Evolutionary conservation across 2,888 invertebrate genomes (phyloP).

Genomic region (Sicus ferrugineus): DNA sequence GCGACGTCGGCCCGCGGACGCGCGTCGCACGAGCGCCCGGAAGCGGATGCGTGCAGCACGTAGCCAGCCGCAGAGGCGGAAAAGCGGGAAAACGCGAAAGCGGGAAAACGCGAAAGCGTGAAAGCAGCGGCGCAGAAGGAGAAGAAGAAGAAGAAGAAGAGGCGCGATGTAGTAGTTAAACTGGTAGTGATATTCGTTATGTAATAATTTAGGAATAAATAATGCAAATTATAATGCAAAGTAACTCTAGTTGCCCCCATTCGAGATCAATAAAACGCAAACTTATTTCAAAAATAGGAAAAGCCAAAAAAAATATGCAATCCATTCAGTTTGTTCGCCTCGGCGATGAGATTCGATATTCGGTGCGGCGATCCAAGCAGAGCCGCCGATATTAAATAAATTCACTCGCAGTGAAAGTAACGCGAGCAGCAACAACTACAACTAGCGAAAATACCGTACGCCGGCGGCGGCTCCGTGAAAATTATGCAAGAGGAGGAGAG

Average conservation of each 20-base stretch:
- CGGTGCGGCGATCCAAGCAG: not conserved
- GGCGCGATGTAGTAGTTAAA: slow-evolving; percentile 28
- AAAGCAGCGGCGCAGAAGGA: not conserved
- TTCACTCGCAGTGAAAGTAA: not conserved
- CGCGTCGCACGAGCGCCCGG: slow-evolving; percentile 1
- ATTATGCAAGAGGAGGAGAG: not conserved
- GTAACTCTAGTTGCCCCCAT: slow-evolving; percentile 4
- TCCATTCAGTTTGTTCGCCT: slow-evolving; percentile 6
- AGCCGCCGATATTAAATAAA: not conserved
- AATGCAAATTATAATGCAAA: slow-evolving; percentile 7
- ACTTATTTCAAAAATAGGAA: not conserved
- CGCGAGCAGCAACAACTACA: slow-evolving; percentile 21
- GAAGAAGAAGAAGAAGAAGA: not conserved
- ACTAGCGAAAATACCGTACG: not conserved
- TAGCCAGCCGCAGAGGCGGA: not conserved
- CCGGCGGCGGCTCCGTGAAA: not conserved
- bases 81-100: not conserved
- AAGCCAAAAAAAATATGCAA: slow-evolving; percentile 4
- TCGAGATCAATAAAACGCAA: slow-evolving; percentile 13
- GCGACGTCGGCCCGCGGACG: slow-evolving; percentile 5
- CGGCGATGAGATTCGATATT: not conserved
- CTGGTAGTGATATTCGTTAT: slow-evolving; percentile 62
- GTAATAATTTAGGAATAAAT: slow-evolving; percentile 60
- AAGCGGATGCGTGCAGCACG: slow-evolving; percentile 4
- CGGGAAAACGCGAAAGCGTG: not conserved